Evolutionary conservation across 2,888 invertebrate genomes (phyloP).

Genomic region (Platycheirus albimanus): DNA sequence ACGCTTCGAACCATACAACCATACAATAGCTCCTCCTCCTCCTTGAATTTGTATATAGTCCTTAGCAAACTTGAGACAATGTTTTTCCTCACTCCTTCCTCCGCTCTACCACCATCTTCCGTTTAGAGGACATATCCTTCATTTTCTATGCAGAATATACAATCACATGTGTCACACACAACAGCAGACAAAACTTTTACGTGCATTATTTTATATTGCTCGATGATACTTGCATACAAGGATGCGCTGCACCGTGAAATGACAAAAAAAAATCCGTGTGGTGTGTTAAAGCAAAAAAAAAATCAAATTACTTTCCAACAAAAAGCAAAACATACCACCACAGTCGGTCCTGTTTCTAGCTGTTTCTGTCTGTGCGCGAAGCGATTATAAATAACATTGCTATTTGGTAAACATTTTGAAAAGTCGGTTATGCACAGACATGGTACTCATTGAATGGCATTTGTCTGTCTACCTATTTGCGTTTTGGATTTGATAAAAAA

Average conservation of each 20-base stretch:
- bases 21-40: background rate
- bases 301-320: constrained; percentile 49
- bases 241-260: background rate
- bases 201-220: constrained; percentile 39
- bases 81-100: background rate
- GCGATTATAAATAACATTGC: constrained; percentile 23
- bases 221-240: constrained; percentile 32
- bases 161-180: constrained; percentile 1
- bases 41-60: constrained; percentile 29
- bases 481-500: constrained; percentile 45
- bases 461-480: constrained; percentile 64
- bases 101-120: constrained; percentile 1
- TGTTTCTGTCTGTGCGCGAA: background rate
- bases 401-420: constrained; percentile 22
- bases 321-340: constrained; percentile 16
- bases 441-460: constrained; percentile 31
- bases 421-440: constrained; percentile 21
- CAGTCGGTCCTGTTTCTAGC: constrained; percentile 4
- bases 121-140: background rate
- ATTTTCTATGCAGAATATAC: background rate
- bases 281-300: constrained; percentile 12
- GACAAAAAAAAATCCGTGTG: background rate
- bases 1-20: no score
- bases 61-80: constrained; percentile 26
- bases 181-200: constrained; percentile 44